phyloP scores from a whole-genome alignment of 92 coral and sea anemone species.

The Chrysogorgia sp. region DNA sequence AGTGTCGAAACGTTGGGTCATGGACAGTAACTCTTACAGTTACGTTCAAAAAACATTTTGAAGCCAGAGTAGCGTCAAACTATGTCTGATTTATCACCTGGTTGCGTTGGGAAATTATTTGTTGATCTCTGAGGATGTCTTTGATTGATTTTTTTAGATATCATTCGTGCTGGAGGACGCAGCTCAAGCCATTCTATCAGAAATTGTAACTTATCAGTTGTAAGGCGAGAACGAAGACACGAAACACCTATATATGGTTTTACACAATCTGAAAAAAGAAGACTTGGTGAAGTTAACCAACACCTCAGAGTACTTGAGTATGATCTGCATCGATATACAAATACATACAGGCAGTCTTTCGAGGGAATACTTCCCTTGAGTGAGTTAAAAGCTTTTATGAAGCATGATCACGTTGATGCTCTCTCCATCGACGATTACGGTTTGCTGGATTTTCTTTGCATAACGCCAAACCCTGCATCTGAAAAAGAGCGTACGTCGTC shows the following conservation, averaged over 20 bases:
- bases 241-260: neutral
- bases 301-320: neutral
- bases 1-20: too few species aligned
- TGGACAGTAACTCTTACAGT: too few species aligned
- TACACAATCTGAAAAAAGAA: neutral
- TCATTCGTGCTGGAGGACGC: constrained; percentile 94
- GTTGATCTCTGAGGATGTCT: too few species aligned
- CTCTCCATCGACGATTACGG: neutral
- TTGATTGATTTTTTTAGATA: constrained; percentile 34
- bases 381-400: neutral
- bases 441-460: constrained; percentile 29
- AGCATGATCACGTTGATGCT: neutral
- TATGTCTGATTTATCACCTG: too few species aligned
- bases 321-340: neutral
- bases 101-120: too few species aligned
- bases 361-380: constrained; percentile 34
- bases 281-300: constrained; percentile 30
- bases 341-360: neutral
- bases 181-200: constrained; percentile 60
- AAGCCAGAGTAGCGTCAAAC: too few species aligned
- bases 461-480: neutral
- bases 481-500: neutral
- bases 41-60: too few species aligned
- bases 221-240: constrained; percentile 50
- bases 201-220: constrained; percentile 39